Conservation (phyloP, 1,140 invertebrate species). For the Achatina immaculata region DNA sequence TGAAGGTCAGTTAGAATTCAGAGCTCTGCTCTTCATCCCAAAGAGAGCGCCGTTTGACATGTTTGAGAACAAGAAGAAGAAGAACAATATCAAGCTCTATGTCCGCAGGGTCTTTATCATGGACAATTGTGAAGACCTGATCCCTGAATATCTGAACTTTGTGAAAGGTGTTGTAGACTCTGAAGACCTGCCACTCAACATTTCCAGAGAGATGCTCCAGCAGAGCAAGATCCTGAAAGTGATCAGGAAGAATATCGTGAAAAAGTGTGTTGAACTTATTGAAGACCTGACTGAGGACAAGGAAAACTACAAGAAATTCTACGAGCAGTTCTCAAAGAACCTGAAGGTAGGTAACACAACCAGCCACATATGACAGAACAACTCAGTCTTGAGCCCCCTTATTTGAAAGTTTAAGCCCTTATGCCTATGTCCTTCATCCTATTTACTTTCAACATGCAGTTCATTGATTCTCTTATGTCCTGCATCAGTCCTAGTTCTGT, state of each 20-base stretch:
- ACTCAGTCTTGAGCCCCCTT: too few relatives aligned
- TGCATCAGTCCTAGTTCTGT: too few relatives aligned
- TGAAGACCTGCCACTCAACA: slow-evolving; percentile 97
- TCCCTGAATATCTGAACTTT: slow-evolving; percentile 98
- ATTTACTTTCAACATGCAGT: too few relatives aligned
- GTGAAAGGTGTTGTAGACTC: slow-evolving; percentile 98
- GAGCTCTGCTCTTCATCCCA: slow-evolving; percentile 94
- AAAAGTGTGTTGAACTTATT: slow-evolving; percentile 97
- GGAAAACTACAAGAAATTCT: slow-evolving; percentile 98
- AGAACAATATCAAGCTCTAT: slow-evolving; percentile 98
- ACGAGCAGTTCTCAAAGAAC: slow-evolving; percentile 98
- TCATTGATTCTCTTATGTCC: too few relatives aligned
- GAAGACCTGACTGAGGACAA: slow-evolving; percentile 96
- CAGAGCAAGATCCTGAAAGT: slow-evolving; percentile 99
- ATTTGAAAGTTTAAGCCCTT: too few relatives aligned
- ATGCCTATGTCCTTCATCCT: too few relatives aligned
- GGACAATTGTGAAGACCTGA: slow-evolving; percentile 99
- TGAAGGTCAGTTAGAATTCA: slow-evolving; percentile 97
- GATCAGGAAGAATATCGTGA: slow-evolving; percentile 97
- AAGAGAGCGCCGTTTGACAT: slow-evolving; percentile 96
- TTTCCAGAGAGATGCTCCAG: slow-evolving; percentile 98
- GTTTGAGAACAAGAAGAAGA: slow-evolving; percentile 98
- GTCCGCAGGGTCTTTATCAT: slow-evolving; percentile 98
- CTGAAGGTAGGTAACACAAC: slow-evolving; percentile 83
- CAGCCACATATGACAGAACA: too few relatives aligned